Base-by-base conservation (phyloP, 23 tunicate species). In the Trididemnum nubilum region DNA sequence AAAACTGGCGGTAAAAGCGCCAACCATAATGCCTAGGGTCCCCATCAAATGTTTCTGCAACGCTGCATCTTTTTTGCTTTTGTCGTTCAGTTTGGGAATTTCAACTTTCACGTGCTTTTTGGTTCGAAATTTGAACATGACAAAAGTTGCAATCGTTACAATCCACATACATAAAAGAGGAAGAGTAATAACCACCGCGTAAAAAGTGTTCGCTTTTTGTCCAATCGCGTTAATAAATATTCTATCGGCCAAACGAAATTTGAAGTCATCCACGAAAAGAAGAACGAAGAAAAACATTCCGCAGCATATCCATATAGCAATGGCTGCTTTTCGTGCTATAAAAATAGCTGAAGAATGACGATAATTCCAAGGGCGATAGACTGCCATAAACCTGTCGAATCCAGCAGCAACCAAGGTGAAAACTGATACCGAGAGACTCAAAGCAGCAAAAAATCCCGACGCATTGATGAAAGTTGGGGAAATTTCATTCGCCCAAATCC, bases 21-120 rank as follows among this genome's bases (percentile, higher is more conserved):
- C 89, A 22, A 90, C 96, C 96, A 90, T 90, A 18, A 90, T 73
- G 18, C 74, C 73, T 19, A 90, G 87, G 1, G 96, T 90, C 15
- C 54, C 36, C 27, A 83, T 82, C 23, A 90, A 77, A 24, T 78
- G 78, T 22, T 28, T 63, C 65, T 90, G 88, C 21, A 61, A 39
- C 12, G 50, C 65, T 0, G 70, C 80, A 50, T 73, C 77, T 5
- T 33, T 54, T 32, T 25, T 4, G 35, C 59, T 29, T 44, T 33
- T 37, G 4, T 64, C 5, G 38, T 27, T 19, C 0, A 31, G 38
- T 18, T 37, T 29, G 30, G 54, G 27, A 21, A 61, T 24, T 24
- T 36, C 7, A 0, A 51, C 64, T 35, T 81, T 38, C 29, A 26
- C 65, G 30, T 34, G n/a, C 18, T 80, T 72, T 35, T 51, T 79